phyloP scores from a whole-genome alignment of 2,113 vertebrate genomes.

The Lophura nycthemera region DNA sequence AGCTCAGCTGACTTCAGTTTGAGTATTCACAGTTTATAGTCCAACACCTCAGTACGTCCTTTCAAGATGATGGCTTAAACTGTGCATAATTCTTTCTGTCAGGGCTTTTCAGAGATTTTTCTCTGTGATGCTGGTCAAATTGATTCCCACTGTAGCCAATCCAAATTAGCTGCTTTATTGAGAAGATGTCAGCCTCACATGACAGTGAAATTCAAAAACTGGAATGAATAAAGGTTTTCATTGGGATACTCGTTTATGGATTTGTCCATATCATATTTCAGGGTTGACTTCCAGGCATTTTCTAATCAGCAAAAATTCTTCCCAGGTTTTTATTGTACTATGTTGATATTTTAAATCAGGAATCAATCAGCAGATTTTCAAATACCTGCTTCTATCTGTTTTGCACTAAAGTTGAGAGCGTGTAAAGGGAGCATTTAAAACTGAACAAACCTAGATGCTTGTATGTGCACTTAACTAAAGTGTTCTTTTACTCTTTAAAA shows the following conservation, averaged over 20 bases:
- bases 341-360: not conserved
- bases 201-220: not conserved
- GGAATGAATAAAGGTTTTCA: not conserved
- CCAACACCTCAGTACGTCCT: not conserved
- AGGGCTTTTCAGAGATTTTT: not conserved
- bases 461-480: not conserved
- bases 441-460: not conserved
- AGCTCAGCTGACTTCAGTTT: accelerated
- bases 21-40: accelerated
- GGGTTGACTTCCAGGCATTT: not conserved
- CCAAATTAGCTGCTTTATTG: not conserved
- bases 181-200: not conserved
- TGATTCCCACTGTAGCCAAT: not conserved
- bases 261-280: not conserved
- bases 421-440: not conserved
- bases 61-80: not conserved
- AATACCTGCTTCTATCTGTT: not conserved
- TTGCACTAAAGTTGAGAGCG: not conserved
- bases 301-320: not conserved
- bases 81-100: not conserved
- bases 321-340: not conserved
- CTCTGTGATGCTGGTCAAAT: not conserved
- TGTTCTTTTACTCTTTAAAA: not conserved
- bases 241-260: no score
- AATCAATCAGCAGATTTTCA: not conserved